Evolutionary conservation across 2,797 vertebrate genomes (phyloP).

Genomic region (Thunnus albacares): DNA sequence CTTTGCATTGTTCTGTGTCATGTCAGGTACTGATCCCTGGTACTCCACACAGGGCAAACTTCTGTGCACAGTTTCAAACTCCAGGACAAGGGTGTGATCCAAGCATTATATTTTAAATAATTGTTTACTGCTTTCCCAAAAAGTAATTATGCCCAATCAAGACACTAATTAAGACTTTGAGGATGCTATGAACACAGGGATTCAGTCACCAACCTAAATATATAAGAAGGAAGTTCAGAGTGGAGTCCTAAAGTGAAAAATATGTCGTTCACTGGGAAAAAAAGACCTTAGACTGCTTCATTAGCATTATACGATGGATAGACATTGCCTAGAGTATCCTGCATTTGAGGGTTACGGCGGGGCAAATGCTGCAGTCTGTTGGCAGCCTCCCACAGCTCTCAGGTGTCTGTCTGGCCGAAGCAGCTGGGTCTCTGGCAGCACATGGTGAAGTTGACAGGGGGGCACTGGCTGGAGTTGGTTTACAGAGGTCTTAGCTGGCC

Average conservation of each 20-base stretch:
- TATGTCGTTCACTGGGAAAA: neutral
- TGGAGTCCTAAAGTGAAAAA: neutral
- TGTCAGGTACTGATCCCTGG: neutral
- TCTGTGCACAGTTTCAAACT: neutral
- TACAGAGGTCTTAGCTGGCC: conserved; percentile 70
- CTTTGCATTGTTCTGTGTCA: neutral
- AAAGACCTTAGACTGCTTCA: neutral
- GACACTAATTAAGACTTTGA: neutral
- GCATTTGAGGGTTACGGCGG: conserved; percentile 40
- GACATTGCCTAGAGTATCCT: conserved; percentile 20
- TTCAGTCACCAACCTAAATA: neutral
- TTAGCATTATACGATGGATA: conserved; percentile 22
- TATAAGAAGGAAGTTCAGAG: neutral
- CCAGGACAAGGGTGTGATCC: neutral
- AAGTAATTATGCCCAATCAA: neutral
- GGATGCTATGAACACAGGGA: too few relatives aligned
- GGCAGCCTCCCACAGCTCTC: conserved; percentile 63
- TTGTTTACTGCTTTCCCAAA: neutral
- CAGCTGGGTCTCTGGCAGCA: conserved; percentile 72
- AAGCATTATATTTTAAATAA: neutral
- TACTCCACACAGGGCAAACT: neutral
- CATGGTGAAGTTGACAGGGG: conserved; percentile 44
- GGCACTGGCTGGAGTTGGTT: conserved; percentile 60
- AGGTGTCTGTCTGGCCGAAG: conserved; percentile 64
- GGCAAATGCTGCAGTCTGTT: conserved; percentile 55